These are phyloP conservation scores for Falco punctatus DNA, from an alignment of 2,113 vertebrate species.

Conservation along the genomic window DNA sequence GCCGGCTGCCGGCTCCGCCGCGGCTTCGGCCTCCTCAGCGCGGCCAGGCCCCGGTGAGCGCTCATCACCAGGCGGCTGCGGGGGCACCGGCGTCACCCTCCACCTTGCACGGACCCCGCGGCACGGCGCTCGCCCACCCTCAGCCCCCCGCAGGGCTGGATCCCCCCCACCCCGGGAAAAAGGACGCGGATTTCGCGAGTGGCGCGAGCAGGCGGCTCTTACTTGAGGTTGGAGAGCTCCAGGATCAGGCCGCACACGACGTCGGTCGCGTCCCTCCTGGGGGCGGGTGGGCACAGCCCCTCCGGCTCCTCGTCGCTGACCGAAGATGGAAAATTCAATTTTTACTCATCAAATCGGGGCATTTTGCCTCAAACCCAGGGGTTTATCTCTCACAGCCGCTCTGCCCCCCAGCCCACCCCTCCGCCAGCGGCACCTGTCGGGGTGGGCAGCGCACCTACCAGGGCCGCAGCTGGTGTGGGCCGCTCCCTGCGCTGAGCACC, in stretches of 20 bases:
- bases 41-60: constrained; percentile 65
- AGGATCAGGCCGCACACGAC: constrained; percentile 79
- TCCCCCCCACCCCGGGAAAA: background rate
- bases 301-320: background rate
- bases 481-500: no score
- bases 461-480: background rate
- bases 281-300: background rate
- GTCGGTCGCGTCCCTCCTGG: constrained; percentile 76
- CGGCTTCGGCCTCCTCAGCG: constrained; percentile 19
- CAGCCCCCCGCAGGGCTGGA: background rate
- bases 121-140: background rate
- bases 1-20: background rate
- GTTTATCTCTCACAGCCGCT: background rate
- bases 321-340: background rate
- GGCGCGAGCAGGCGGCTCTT: background rate
- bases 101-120: background rate
- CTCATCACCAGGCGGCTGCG: constrained; percentile 71
- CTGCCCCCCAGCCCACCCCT: no score
- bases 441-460: background rate
- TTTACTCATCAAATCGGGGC: rapidly evolving
- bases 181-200: no score
- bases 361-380: background rate
- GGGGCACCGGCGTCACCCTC: background rate
- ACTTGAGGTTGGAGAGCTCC: constrained; percentile 89
- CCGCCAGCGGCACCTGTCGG: background rate